Evolutionary conservation across 2,888 invertebrate species (phyloP), one percentile per base, ranked within the genome.

Genomic region (Machimus rusticus): DNA sequence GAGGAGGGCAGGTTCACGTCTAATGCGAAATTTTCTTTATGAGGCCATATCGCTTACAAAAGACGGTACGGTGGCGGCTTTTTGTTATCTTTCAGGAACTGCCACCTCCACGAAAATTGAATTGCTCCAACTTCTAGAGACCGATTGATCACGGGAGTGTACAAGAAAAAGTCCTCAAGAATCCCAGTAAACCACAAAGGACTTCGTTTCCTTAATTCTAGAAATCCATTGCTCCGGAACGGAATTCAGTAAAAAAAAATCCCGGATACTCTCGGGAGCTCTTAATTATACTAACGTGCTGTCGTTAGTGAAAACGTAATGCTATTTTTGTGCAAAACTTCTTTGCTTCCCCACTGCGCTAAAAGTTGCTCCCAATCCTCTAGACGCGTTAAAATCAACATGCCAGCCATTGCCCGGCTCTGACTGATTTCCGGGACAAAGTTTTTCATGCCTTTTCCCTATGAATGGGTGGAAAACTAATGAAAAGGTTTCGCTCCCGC

Each of bases 371-470:
- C 3, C 37, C 76, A n/a, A 31, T 39, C 76, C 76, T 66, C 19
- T 14, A 81, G 51, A 46, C 81, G 46, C 79, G 46, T 31, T 51
- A 81, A 81, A 81, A 81, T 81, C 81, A 81, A 81, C 81, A 81
- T 81, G 81, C 81, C 51, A 79, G 39, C 79, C 81, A 81, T 31
- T 43, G 55, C 43, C 79, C 55, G 51, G 28, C 34, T 55, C 51
- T 81, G 55, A 81, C 46, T 81, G 81, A 81, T 81, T 81, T 81
- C 51, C 81, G 46, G 81, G 55, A 46, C 28, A 81, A 81, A 81
- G 31, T 81, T 81, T 51, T 81, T 81, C 81, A 55, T 51, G 81
- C 66, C 12, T 81, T 81, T 34, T 43, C 46, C 46, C 81, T 81
- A 66, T 55, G 81, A 81, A 81, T 81, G 55, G 81, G 28, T 28